Evolutionary conservation across 2,888 invertebrate species (phyloP).

Genomic region (Phengaris alcon): DNA sequence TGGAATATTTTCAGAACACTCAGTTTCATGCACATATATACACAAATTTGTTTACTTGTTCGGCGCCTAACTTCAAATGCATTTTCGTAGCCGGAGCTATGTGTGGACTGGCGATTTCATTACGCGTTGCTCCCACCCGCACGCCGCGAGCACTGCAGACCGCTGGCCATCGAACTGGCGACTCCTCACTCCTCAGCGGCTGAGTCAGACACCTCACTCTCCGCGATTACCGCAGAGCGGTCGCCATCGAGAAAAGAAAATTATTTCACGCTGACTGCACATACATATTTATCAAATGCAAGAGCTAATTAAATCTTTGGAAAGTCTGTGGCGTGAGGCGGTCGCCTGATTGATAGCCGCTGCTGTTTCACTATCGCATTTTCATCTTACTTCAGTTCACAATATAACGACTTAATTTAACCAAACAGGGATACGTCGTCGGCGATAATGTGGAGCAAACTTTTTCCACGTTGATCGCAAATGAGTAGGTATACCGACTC

Average conservation of each 20-base stretch:
- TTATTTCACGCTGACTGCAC: conserved; percentile 75
- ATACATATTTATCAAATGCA: conserved; percentile 72
- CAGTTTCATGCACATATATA: conserved; percentile 32
- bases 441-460: conserved; percentile 2
- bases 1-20: conserved; percentile 31
- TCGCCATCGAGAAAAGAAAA: conserved; percentile 68
- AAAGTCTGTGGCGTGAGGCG: conserved; percentile 63
- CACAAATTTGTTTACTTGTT: conserved; percentile 61
- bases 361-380: conserved; percentile 57
- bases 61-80: conserved; percentile 75
- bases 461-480: conserved; percentile 14
- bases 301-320: conserved; percentile 72
- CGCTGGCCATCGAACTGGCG: conserved; percentile 36
- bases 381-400: conserved; percentile 62
- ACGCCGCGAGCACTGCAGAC: conserved; percentile 32
- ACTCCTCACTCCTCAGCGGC: conserved; percentile 45
- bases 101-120: conserved; percentile 51
- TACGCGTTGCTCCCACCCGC: conserved; percentile 41
- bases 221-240: conserved; percentile 51
- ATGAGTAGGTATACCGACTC: not conserved
- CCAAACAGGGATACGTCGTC: conserved; percentile 10
- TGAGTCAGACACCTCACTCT: conserved; percentile 60
- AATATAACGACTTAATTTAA: conserved; percentile 56
- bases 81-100: conserved; percentile 56
- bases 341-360: conserved; percentile 49